A percentile compares a stretch with the other conserved stretches of the same genome.
These are phyloP conservation scores for Megalonaias nervosa DNA, from an alignment of 1,140 invertebrate species.

Conservation along the genomic window DNA sequence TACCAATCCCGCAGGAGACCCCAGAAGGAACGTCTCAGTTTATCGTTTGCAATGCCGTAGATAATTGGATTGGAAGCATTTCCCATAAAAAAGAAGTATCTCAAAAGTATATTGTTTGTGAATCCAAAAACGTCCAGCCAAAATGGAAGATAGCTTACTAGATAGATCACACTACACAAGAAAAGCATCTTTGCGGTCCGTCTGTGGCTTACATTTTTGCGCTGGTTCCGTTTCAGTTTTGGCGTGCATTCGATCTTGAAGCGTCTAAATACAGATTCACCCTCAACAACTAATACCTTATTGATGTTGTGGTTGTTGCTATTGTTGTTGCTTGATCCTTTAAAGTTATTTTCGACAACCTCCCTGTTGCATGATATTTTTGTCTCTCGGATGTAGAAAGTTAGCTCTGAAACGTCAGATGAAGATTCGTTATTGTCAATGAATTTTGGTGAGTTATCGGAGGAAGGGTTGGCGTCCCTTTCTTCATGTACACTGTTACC, in stretches of 20 bases:
- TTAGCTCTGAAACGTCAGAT: too few species aligned
- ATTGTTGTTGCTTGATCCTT: too few species aligned
- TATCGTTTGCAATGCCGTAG: conserved; percentile 57
- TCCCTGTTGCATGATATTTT: too few species aligned
- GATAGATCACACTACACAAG: conserved; percentile 58
- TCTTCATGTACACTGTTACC: neutral
- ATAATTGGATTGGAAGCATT: conserved; percentile 60
- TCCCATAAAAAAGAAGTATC: conserved; percentile 56
- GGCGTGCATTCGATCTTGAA: too few species aligned
- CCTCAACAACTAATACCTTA: too few species aligned
- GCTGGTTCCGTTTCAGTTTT: too few species aligned
- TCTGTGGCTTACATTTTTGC: conserved; percentile 20
- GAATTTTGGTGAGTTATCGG: neutral
- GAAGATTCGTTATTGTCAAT: too few species aligned
- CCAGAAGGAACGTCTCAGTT: conserved; percentile 33
- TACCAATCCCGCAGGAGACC: neutral
- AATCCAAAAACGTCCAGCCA: conserved; percentile 60
- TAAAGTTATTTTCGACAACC: too few species aligned
- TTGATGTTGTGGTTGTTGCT: too few species aligned
- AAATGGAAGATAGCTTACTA: conserved; percentile 60
- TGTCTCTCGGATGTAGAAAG: too few species aligned
- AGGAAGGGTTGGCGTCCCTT: conserved; percentile 1
- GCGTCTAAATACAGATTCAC: too few species aligned
- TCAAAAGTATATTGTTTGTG: conserved; percentile 45
- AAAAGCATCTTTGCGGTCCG: conserved; percentile 61